Conservation (phyloP, 2,888 invertebrate species). For the Pecten maximus region DNA sequence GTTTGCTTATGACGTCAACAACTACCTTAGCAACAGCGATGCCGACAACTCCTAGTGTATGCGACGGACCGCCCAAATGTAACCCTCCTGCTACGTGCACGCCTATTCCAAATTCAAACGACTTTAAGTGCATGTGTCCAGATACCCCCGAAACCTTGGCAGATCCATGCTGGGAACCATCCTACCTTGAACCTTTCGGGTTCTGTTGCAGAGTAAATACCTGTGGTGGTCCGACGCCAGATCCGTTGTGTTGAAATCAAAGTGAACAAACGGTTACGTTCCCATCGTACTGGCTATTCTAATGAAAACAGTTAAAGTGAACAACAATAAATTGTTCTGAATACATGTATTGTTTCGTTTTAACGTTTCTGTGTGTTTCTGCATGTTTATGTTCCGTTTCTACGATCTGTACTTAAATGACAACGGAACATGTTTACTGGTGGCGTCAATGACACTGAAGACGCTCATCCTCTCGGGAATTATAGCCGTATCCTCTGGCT, state of each 20-base stretch:
- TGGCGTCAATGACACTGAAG: no score
- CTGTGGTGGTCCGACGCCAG: constrained; percentile 9
- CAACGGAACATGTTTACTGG: no score
- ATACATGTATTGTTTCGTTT: no score
- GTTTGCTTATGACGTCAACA: neutral
- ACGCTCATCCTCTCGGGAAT: no score
- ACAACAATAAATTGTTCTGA: no score
- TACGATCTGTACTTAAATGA: no score
- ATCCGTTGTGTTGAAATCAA: neutral
- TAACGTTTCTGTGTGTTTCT: no score
- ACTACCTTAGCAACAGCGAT: neutral
- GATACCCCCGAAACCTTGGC: constrained; percentile 39
- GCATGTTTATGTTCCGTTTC: no score
- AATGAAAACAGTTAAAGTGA: no score
- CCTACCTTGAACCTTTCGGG: constrained; percentile 42
- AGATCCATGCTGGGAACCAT: constrained; percentile 46
- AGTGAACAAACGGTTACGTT: no score
- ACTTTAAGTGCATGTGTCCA: constrained; percentile 47
- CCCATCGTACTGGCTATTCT: no score
- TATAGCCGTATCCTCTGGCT: no score
- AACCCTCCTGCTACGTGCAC: neutral
- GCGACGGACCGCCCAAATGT: constrained; percentile 49
- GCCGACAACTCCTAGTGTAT: constrained; percentile 30
- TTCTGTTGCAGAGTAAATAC: constrained; percentile 50
- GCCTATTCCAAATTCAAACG: constrained; percentile 34